A percentile compares a stretch with the other conserved stretches of the same genome.
Evolutionary conservation across 1,140 invertebrate genomes (phyloP).

Genomic region (Nymphalis io): DNA sequence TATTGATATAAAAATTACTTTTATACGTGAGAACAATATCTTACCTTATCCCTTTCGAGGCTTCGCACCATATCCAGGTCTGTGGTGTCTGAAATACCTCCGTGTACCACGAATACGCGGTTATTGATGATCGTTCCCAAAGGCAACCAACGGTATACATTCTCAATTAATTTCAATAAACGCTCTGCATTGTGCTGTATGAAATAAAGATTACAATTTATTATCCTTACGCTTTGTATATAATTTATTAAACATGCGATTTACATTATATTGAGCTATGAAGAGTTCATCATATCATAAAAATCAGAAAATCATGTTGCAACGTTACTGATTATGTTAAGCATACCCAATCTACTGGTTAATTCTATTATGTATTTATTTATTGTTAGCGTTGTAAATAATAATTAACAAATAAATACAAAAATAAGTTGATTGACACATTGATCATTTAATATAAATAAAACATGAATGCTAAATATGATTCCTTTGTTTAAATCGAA

Average conservation of each 20-base stretch:
- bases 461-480: too few relatives aligned
- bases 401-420: too few relatives aligned
- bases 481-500: too few relatives aligned
- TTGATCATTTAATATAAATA: too few relatives aligned
- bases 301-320: too few relatives aligned
- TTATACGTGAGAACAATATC: neutral
- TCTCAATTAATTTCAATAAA: slow-evolving; percentile 89
- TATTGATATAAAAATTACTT: too few relatives aligned
- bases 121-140: slow-evolving; percentile 93
- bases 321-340: too few relatives aligned
- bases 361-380: too few relatives aligned
- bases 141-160: slow-evolving; percentile 94
- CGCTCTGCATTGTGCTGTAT: slow-evolving; percentile 87
- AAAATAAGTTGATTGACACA: too few relatives aligned
- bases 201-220: neutral
- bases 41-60: slow-evolving; percentile 89
- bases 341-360: too few relatives aligned
- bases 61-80: slow-evolving; percentile 88
- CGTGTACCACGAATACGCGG: slow-evolving; percentile 93
- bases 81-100: slow-evolving; percentile 92
- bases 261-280: neutral
- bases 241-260: neutral
- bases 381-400: too few relatives aligned
- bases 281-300: too few relatives aligned
- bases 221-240: neutral